Percentiles rank a stretch among this genome's conserved stretches.
These are phyloP conservation scores for Akabosia matsudoensis DNA, from an alignment of 1,140 invertebrate species.

Conservation along the genomic window DNA sequence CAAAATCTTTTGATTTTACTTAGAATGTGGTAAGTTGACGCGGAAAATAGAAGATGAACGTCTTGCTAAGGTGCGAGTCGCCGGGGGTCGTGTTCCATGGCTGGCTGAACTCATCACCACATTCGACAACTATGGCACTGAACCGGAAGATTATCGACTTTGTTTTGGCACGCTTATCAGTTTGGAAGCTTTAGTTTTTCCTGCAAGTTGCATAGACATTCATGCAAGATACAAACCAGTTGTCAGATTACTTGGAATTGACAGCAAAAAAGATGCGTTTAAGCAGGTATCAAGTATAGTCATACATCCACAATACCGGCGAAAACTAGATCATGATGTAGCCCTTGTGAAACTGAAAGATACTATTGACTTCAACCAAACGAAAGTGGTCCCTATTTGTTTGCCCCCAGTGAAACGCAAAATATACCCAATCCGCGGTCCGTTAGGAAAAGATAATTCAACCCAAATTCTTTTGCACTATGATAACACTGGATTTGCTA, in stretches of 20 bases:
- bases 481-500: background rate
- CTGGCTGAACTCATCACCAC: background rate
- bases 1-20: background rate
- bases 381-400: conserved; percentile 24
- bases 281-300: conserved; percentile 8
- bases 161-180: background rate
- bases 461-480: background rate
- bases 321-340: conserved; percentile 27
- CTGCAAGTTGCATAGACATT: background rate
- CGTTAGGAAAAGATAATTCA: background rate
- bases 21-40: conserved; percentile 6
- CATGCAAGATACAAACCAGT: background rate
- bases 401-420: background rate
- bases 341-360: conserved; percentile 26
- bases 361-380: conserved; percentile 17
- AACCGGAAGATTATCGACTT: background rate
- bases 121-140: background rate
- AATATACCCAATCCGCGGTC: background rate
- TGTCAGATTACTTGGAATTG: conserved; percentile 4
- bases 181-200: conserved; percentile 8
- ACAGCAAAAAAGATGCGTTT: background rate
- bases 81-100: background rate
- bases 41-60: background rate
- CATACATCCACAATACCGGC: conserved; percentile 4
- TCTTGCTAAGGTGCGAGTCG: background rate